These are phyloP conservation scores for Halcyon smyrnensis DNA, from an alignment of 2,797 vertebrate genomes.

Conservation along the genomic window DNA sequence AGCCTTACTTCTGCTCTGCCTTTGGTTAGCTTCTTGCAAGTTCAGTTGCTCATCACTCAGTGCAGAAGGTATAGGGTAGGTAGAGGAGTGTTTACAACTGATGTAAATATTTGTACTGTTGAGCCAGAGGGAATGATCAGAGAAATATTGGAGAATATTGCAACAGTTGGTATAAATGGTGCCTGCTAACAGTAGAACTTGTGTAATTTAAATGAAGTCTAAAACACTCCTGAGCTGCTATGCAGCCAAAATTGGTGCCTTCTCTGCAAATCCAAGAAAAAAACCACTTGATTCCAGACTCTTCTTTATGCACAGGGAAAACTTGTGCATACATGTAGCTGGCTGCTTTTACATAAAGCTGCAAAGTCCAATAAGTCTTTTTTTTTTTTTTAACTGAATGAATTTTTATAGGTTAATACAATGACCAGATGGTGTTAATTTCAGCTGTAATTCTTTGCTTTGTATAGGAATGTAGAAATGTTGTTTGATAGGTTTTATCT, in stretches of 20 bases:
- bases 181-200: neutral
- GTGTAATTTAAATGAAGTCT: slow-evolving; percentile 60
- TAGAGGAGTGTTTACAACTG: slow-evolving; percentile 44
- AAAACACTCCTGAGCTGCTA: slow-evolving; percentile 61
- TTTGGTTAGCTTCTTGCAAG: slow-evolving; percentile 25
- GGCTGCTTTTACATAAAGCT: slow-evolving; percentile 35
- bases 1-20: slow-evolving; percentile 48
- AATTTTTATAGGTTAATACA: slow-evolving; percentile 71
- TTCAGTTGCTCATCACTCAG: slow-evolving; percentile 4
- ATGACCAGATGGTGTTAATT: slow-evolving; percentile 67
- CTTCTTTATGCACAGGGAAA: slow-evolving; percentile 8
- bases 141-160: slow-evolving; percentile 9
- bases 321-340: slow-evolving; percentile 19
- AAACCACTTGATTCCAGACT: slow-evolving; percentile 7
- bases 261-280: slow-evolving; percentile 8
- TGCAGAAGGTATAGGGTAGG: slow-evolving; percentile 29
- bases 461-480: slow-evolving; percentile 69
- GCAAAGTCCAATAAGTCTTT: slow-evolving; percentile 25
- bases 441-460: slow-evolving; percentile 72
- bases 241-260: slow-evolving; percentile 66
- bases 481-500: slow-evolving; percentile 56
- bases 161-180: slow-evolving; percentile 8
- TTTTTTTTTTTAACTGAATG: neutral
- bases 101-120: slow-evolving; percentile 53
- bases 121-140: slow-evolving; percentile 21